Base-by-base conservation (phyloP, 2,888 invertebrate species). In the Drosophila engyochracea region DNA sequence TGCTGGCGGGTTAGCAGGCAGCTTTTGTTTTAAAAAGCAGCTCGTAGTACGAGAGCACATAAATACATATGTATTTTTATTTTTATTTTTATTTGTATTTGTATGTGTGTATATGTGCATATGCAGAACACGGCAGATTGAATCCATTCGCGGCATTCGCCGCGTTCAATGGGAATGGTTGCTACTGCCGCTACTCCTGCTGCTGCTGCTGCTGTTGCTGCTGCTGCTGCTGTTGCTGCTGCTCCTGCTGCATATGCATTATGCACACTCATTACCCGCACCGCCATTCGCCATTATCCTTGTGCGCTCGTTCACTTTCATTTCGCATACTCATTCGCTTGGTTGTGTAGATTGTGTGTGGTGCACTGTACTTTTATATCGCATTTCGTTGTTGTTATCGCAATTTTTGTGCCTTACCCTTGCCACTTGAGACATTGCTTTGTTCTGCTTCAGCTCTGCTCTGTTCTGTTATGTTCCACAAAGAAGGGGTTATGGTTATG, bases 301-400 rank as follows among this genome's bases (percentile, higher is more conserved):
- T 90, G 88, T 90, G 83, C 88, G 83, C 90, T 90, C 88, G 89
- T 89, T 91, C 91, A 89, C 88, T 89, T 89, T 91, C 91, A 89
- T 89, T 89, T 90, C 76, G 74, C 89, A 82, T 85, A 82, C 82
- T 70, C 76, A 79, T 69, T 74, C 77, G 74, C 70, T 70, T 68
- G 37, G 57, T 59, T 76, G 41, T 75, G 59, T 60, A 59, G 28
- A 55, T 49, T 67, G 59, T 61, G 62, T 63, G 37, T 74, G 62
- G 64, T 74, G 78, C 69, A 82, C 75, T 82, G 82, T 82, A 82
- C 76, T 81, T 76, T 58, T 82, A 59, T 72, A 68, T 70, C 63
- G 82, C 63, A 66, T 75, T 81, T 74, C 73, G 59, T 70, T 68
- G 77, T 70, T 81, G 79, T 78, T 81, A 82, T 81, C 79, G 82